A percentile compares a stretch with the other conserved stretches of the same genome.
These are phyloP conservation scores for Alviniconcha marisindica DNA, from an alignment of 1,140 invertebrate species.

Conservation along the genomic window DNA sequence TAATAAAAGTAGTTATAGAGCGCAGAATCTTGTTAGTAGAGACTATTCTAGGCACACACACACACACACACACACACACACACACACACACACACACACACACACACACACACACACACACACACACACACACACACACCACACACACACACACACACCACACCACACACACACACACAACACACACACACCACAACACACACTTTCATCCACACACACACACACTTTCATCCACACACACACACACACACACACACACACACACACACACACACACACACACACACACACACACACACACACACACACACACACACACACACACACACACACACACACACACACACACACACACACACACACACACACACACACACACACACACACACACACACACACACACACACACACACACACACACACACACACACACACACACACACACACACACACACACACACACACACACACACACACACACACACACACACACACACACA, in stretches of 20 bases:
- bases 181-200: neutral
- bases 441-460: neutral
- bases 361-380: neutral
- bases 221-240: neutral
- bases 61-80: neutral
- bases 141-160: neutral
- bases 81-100: neutral
- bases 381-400: conserved; percentile 20
- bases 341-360: neutral
- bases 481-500: conserved; percentile 29
- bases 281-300: neutral
- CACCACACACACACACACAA: neutral
- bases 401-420: conserved; percentile 26
- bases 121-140: too few species aligned
- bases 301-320: neutral
- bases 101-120: too few species aligned
- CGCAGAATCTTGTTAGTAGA: too few species aligned
- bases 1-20: too few species aligned
- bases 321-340: conserved; percentile 7
- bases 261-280: neutral
- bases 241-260: neutral
- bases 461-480: conserved; percentile 28
- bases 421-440: neutral
- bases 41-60: neutral
- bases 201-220: neutral